Base-by-base conservation (phyloP, 2,113 vertebrate genomes). In the Anarrhichthys ocellatus region DNA sequence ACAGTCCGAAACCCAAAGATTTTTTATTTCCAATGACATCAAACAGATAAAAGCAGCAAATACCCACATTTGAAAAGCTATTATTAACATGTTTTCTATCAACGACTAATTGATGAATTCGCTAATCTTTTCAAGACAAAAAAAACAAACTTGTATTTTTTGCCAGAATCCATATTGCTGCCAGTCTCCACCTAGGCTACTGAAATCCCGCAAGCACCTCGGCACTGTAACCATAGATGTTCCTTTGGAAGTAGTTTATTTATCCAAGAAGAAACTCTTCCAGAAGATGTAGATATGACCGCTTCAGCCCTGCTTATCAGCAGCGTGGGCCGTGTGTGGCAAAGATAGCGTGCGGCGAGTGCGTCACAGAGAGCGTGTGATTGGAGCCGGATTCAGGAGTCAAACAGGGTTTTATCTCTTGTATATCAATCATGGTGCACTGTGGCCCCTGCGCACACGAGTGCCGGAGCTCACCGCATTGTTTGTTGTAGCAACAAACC, bases 401-500 rank as follows among this genome's bases (percentile, higher is more conserved):
- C 92, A 91, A 91, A 90, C 81, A 27, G 77, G 4, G 11, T 81
- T 90, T 91, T 91, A 93, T 92, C 90, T 88, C 86, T 20, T 70
- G 77, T 86, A 76, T 86, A 90, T 92, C 91, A 92, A 84, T 90
- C 85, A 80, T 64, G 62, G 81, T 76, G 83, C 79, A 48, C 63
- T 27, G 73, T 72, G 84, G 80, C 76, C 85, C 74, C 71, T 1
- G 29, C 18, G 34, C 78, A 76, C 85, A 82, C 61, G 3, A 76
- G 68, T 73, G 42, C 76, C 80, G 18, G 48, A 81, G 83, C 87
- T 63, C 71, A 20, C 73, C 52, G 22, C 73, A 44, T 68, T 90
- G 90, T 92, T 92, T 93, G 92, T 89, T 90, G 83, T 92, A 77
- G 87, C 87, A 89, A 85, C 90, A 82, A 64, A 73, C 67, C 62